Evolutionary conservation across 2,888 invertebrate species (phyloP).

Genomic region (Ariolimax columbianus): DNA sequence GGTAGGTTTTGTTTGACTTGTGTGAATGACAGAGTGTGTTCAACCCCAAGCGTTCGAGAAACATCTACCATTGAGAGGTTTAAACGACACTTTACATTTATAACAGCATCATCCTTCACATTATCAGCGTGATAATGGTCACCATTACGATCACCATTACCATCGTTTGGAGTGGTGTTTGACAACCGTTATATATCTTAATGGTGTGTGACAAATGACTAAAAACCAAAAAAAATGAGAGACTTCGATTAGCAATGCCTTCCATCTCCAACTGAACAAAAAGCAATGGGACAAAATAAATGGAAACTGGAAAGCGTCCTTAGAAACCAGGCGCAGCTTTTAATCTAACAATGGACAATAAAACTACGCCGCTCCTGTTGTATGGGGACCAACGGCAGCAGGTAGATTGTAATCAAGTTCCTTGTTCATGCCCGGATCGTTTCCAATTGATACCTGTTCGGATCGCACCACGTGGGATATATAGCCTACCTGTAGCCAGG

Average conservation of each 20-base stretch:
- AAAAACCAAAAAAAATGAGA: not conserved
- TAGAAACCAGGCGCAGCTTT: slow-evolving; percentile 21
- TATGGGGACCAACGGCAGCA: not conserved
- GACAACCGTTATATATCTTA: slow-evolving; percentile 16
- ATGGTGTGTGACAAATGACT: not conserved
- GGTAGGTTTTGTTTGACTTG: too few species aligned
- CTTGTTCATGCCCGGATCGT: slow-evolving; percentile 17
- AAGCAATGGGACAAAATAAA: slow-evolving; percentile 15
- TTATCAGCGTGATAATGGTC: slow-evolving; percentile 3
- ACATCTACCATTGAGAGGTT: too few species aligned
- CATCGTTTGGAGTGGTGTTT: slow-evolving; percentile 21
- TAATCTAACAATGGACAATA: slow-evolving; percentile 33
- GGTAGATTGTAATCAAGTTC: slow-evolving; percentile 23
- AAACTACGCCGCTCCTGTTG: not conserved
- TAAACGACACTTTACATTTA: not conserved
- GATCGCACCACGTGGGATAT: slow-evolving; percentile 9
- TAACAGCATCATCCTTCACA: not conserved
- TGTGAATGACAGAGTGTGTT: too few species aligned
- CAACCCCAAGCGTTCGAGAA: too few species aligned
- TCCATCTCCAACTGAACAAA: slow-evolving; percentile 16
- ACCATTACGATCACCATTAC: slow-evolving; percentile 15
- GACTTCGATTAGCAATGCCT: slow-evolving; percentile 19
- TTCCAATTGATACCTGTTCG: slow-evolving; percentile 12
- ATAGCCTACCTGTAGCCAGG: slow-evolving; percentile 4
- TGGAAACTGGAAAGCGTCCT: not conserved